These are phyloP conservation scores for Psilopsiagon aurifrons DNA, from an alignment of 2,113 vertebrate genomes.

Conservation along the genomic window DNA sequence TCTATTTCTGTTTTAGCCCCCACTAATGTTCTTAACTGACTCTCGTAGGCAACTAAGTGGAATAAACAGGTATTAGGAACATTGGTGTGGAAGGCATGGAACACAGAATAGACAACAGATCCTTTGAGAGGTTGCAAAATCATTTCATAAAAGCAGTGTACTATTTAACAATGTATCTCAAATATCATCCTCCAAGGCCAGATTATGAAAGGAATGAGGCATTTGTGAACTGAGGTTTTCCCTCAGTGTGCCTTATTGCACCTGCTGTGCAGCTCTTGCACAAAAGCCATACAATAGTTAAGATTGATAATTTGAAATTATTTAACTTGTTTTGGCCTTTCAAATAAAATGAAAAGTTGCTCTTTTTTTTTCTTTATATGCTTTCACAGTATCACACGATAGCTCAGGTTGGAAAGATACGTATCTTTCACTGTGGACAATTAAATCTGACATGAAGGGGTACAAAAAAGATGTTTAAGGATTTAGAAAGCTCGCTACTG, in stretches of 20 bases:
- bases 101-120: not conserved
- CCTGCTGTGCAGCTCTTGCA: not conserved
- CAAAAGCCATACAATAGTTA: not conserved
- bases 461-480: conserved; percentile 8
- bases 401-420: conserved; percentile 23
- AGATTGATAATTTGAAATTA: not conserved
- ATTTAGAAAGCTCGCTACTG: not conserved
- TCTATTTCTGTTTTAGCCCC: not conserved
- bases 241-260: not conserved
- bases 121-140: not conserved
- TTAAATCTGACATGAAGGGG: conserved; percentile 30
- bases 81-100: not conserved
- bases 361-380: not conserved
- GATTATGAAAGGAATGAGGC: not conserved
- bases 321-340: not conserved
- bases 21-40: not conserved
- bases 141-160: not conserved
- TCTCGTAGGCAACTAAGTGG: not conserved
- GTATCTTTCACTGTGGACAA: conserved; percentile 25
- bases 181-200: not conserved
- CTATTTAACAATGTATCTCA: not conserved
- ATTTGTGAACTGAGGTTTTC: not conserved
- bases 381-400: not conserved
- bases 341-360: not conserved
- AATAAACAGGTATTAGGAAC: not conserved